Percentiles rank a stretch among this genome's conserved stretches.
Evolutionary conservation across 2,888 invertebrate species (phyloP).

Genomic region (Lithodes maja): DNA sequence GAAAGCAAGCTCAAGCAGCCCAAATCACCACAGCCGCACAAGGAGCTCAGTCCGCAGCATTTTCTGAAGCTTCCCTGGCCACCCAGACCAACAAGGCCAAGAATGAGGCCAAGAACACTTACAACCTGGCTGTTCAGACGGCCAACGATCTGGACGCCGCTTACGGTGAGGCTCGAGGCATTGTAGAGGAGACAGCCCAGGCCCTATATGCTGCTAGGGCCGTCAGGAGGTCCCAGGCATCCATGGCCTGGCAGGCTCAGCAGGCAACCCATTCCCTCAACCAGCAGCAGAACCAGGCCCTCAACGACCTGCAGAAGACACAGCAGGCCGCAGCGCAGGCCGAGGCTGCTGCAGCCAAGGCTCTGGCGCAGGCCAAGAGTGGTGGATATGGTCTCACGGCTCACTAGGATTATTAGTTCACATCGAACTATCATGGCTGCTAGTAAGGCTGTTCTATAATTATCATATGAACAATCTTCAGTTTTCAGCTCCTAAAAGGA

Average conservation of each 20-base stretch:
- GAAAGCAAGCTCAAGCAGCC: slow-evolving; percentile 58
- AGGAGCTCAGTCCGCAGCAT: slow-evolving; percentile 64
- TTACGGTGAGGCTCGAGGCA: slow-evolving; percentile 21
- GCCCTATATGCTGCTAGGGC: not conserved
- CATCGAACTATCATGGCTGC: too few relatives aligned
- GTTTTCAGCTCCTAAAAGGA: too few relatives aligned
- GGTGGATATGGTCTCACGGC: not conserved
- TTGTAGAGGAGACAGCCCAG: slow-evolving; percentile 7
- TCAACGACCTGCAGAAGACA: slow-evolving; percentile 52
- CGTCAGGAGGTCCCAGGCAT: slow-evolving; percentile 29
- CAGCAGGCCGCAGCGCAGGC: slow-evolving; percentile 59
- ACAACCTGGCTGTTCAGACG: slow-evolving; percentile 50
- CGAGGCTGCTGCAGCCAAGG: slow-evolving; percentile 60
- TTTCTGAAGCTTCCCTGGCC: slow-evolving; percentile 55
- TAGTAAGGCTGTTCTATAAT: too few relatives aligned
- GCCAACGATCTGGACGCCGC: slow-evolving; percentile 39
- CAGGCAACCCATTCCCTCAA: slow-evolving; percentile 56
- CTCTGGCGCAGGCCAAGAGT: slow-evolving; percentile 57
- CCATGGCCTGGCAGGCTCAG: slow-evolving; percentile 67
- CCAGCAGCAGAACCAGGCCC: slow-evolving; percentile 48
- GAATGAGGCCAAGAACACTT: slow-evolving; percentile 55
- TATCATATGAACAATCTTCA: too few relatives aligned
- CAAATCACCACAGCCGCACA: slow-evolving; percentile 62
- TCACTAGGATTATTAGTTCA: not conserved
- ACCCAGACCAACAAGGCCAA: slow-evolving; percentile 52